These are phyloP conservation scores for Calidris pugnax DNA, from an alignment of 2,113 vertebrate species.

Conservation along the genomic window DNA sequence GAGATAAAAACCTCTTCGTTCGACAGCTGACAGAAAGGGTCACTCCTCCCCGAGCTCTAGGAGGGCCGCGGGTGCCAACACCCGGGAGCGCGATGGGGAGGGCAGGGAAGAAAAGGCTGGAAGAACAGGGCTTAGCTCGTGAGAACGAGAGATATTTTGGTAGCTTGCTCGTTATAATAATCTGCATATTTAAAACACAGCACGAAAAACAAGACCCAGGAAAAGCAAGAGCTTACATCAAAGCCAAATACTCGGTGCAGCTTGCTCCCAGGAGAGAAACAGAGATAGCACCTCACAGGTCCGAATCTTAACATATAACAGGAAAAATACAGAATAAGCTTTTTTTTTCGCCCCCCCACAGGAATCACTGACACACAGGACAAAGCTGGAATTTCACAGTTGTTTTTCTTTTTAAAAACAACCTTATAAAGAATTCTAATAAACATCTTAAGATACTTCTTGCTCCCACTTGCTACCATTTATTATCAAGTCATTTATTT, in stretches of 20 bases:
- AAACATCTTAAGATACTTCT: background rate
- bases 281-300: background rate
- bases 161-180: background rate
- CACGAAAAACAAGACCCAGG: background rate
- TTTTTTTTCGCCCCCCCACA: background rate
- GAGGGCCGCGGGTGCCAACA: background rate
- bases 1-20: background rate
- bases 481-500: background rate
- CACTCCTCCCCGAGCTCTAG: background rate
- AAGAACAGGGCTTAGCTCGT: background rate
- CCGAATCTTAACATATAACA: background rate
- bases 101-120: background rate
- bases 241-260: background rate
- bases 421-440: background rate
- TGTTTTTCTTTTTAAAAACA: background rate
- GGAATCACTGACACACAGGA: background rate
- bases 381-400: background rate
- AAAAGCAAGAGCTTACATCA: background rate
- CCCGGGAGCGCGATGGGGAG: fast-evolving
- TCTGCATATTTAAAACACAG: background rate
- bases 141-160: background rate
- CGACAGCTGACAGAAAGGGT: fast-evolving
- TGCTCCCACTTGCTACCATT: background rate
- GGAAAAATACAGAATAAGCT: background rate
- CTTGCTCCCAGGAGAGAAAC: background rate